Base-by-base conservation (phyloP, 2,797 vertebrate species). In the Danio aesculapii region DNA sequence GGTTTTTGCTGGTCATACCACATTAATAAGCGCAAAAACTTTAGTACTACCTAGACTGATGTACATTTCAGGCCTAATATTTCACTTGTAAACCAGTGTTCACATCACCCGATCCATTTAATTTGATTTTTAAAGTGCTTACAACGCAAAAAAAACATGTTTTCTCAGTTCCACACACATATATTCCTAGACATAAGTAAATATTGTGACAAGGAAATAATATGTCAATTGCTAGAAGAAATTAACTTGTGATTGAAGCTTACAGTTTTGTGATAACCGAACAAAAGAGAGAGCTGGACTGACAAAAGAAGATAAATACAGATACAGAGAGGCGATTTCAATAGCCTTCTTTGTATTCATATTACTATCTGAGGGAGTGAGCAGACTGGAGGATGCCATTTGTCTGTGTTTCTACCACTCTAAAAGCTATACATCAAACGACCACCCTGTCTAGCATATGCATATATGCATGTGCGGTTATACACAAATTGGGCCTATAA, bases 301-400 rank as follows among this genome's bases (percentile, higher is more conserved):
- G 46, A 41, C 19, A 62, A 21, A 49, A 59, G 12, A 59, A 49
- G 13, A 46, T 46, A 55, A 44, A 13, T 41, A 53, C 11, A 72
- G 69, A 44, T n/a, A 58, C 41, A 53, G 30, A 70, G 30, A 41
- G 0, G 14, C 4, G 44, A 17, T 12, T 61, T 61, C 58, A 75
- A 44, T 75, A 63, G 73, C 8, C 59, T 75, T 63, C 49, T 77
- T 77, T 57, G 63, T 66, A 77, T 77, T 67, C 63, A 57, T n/a
- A 57, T 67, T 55, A 39, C 13, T 46, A 55, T 53, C 47, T 61
- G 58, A 63, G 53, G 61, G 8, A 44, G 49, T 43, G 47, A 76
- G 57, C 47, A 53, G 61, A 52, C 13, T 21, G 46, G 62, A 39
- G 62, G 62, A 77, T 57, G 8, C 41, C 13, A 67, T 77, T 55